These are phyloP conservation scores for Myiozetetes cayanensis DNA, from an alignment of 2,113 vertebrate genomes.

Conservation along the genomic window DNA sequence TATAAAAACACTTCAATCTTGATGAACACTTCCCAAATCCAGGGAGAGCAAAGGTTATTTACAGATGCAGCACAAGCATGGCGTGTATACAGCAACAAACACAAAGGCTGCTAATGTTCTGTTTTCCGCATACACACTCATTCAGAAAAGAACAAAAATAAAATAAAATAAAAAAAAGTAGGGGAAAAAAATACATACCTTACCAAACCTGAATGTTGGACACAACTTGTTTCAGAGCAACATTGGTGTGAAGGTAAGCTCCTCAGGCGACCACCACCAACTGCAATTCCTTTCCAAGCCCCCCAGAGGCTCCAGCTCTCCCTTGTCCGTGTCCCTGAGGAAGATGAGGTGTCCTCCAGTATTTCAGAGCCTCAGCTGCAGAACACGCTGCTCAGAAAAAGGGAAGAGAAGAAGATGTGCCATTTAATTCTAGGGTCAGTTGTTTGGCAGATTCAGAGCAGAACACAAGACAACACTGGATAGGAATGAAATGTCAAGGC, in stretches of 20 bases:
- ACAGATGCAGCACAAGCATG: not conserved
- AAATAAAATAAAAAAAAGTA: not conserved
- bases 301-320: not conserved
- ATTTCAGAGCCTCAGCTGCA: constrained; percentile 58
- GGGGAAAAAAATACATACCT: constrained; percentile 50
- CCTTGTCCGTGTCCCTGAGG: constrained; percentile 14
- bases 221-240: constrained; percentile 55
- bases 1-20: not conserved
- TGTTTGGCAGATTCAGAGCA: constrained; percentile 45
- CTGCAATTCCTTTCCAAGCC: not conserved
- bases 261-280: constrained; percentile 30
- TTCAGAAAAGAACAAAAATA: not conserved
- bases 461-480: constrained; percentile 22
- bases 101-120: not conserved
- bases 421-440: constrained; percentile 47
- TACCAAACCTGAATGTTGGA: constrained; percentile 41
- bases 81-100: not conserved
- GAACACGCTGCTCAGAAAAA: constrained; percentile 14
- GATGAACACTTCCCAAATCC: not conserved
- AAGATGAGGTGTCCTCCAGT: constrained; percentile 38
- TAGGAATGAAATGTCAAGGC: constrained; percentile 54
- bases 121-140: not conserved
- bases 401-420: constrained; percentile 20
- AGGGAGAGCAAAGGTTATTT: not conserved
- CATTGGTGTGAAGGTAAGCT: constrained; percentile 63